Evolutionary conservation across 2,888 invertebrate species (phyloP), one percentile per base, ranked within the genome.

Genomic region (Agonopterix heracliana): DNA sequence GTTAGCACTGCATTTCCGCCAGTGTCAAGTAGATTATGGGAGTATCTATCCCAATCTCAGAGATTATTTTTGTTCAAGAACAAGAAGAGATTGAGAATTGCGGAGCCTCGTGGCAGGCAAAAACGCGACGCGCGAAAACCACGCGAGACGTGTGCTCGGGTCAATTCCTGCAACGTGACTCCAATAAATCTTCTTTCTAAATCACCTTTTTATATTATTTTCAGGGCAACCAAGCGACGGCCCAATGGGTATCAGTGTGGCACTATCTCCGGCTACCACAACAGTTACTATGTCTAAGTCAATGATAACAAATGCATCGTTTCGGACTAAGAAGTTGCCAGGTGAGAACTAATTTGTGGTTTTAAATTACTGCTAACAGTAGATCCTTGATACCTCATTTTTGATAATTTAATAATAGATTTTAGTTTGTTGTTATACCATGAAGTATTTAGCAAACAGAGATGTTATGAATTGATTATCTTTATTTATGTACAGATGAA

Each of bases 231-330:
- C 94, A 14, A 91, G 92, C 63, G 95, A 95, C 68, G 94, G 94
- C 7, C 93, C 95, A 0, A 94, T 95, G 92, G 95, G 95, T 12
- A 92, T 96, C 52, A 94, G 93, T 71, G 92, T 95, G 47, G 94
- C 95, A 0, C 74, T 95, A 46, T 93, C 94, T 1, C 93, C 94
- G 36, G 92, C 93, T 5, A 92, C 94, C 12, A 92, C 91, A 13
- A 92, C 93, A 2, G 91, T 93, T n/a, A 92, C 93, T 2, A 92
- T 96, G 65, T 94, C 95, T 0, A 98, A 98, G 81, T 95, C 97
- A 8, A 97, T 98, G 94, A 98, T 99, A 59, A 99, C 98, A 35
- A 99, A 98, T 84, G 98, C 99, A 57, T 98, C 98, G 61, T 98
- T 99, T 89, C 93, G 98, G 59, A 97, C 98, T 58, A 98, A 97